Evolutionary conservation across 1,140 invertebrate species (phyloP).

Genomic region (Drepana arcuata): DNA sequence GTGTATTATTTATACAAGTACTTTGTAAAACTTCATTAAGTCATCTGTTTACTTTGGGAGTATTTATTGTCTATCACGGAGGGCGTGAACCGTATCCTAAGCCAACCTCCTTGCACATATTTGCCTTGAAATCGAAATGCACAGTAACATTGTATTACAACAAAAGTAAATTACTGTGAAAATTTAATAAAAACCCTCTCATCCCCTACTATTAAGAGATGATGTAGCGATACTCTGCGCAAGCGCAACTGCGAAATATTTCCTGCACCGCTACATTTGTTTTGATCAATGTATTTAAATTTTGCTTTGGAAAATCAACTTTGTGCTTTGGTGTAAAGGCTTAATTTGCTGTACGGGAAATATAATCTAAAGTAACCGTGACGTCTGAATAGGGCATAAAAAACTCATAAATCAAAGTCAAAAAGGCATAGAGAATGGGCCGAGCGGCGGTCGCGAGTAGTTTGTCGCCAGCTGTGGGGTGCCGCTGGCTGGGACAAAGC

Average conservation of each 20-base stretch:
- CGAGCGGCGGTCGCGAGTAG: slow-evolving; percentile 55
- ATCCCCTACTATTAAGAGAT: slow-evolving; percentile 66
- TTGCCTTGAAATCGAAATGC: slow-evolving; percentile 63
- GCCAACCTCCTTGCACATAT: slow-evolving; percentile 49
- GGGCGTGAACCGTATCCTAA: slow-evolving; percentile 56
- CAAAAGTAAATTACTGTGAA: slow-evolving; percentile 69
- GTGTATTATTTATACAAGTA: too few relatives aligned
- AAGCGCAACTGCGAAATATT: slow-evolving; percentile 42
- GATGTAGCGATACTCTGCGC: slow-evolving; percentile 64
- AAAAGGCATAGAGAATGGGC: slow-evolving; percentile 74
- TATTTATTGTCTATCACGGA: slow-evolving; percentile 31
- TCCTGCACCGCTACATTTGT: slow-evolving; percentile 21
- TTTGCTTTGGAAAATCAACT: background rate
- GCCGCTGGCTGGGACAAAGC: slow-evolving; percentile 26
- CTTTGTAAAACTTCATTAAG: too few relatives aligned
- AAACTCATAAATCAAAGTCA: slow-evolving; percentile 73
- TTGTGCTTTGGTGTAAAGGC: background rate
- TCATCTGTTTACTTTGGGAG: too few relatives aligned
- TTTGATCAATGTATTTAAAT: background rate
- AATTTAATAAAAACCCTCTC: slow-evolving; percentile 62
- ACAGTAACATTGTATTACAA: slow-evolving; percentile 62
- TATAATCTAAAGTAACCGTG: slow-evolving; percentile 53
- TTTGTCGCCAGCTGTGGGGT: slow-evolving; percentile 63
- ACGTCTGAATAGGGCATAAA: slow-evolving; percentile 69
- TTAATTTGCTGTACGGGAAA: slow-evolving; percentile 10